Conservation (phyloP, 2,113 vertebrate genomes). For the Struthio camelus region DNA sequence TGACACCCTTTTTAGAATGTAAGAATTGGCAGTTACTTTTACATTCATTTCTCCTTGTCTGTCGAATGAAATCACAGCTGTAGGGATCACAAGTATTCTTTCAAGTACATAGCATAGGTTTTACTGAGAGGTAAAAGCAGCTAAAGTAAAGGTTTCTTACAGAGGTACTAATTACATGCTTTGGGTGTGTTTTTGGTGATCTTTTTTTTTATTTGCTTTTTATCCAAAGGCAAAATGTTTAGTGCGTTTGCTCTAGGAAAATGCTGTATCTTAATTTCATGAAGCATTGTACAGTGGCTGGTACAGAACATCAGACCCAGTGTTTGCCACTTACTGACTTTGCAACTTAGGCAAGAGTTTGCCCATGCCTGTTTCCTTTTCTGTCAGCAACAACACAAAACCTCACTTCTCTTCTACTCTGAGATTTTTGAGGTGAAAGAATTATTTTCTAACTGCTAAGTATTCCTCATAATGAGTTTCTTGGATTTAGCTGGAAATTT, state of each 20-base stretch:
- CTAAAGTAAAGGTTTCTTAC: not conserved
- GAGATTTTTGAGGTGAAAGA: not conserved
- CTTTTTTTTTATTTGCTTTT: too few species aligned
- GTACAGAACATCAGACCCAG: not conserved
- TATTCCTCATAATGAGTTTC: not conserved
- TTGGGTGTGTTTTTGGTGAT: not conserved
- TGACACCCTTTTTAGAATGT: not conserved
- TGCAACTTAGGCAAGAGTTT: not conserved
- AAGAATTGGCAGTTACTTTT: not conserved
- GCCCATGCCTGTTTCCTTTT: not conserved
- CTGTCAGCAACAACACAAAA: not conserved
- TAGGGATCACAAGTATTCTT: not conserved
- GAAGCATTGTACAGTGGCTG: not conserved
- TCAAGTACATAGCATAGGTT: not conserved
- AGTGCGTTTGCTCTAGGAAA: not conserved
- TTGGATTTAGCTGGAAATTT: constrained; percentile 12
- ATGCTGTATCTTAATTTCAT: not conserved
- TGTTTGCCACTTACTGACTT: not conserved
- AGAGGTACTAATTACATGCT: not conserved
- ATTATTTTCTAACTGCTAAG: not conserved
- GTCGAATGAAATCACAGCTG: not conserved
- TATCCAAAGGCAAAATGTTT: not conserved
- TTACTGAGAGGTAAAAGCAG: not conserved
- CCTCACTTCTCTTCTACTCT: not conserved
- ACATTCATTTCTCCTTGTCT: not conserved